These are phyloP conservation scores for Cordylochernes scorpioides DNA, from an alignment of 2,888 invertebrate genomes.

Conservation along the genomic window DNA sequence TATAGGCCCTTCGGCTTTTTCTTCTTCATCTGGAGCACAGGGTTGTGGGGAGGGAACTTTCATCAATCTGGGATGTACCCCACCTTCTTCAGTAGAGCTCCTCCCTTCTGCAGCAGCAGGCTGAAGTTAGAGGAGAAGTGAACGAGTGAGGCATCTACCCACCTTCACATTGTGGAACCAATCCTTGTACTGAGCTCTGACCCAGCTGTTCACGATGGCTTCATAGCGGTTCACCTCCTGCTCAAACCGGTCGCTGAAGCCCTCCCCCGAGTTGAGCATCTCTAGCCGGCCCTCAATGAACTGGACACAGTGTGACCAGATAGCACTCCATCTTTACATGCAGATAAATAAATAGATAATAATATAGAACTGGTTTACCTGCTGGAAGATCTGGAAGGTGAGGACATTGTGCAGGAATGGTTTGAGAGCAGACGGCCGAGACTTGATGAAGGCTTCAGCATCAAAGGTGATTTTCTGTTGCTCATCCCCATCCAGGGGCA, in stretches of 20 bases:
- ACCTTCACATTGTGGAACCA: conserved; percentile 45
- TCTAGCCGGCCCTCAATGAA: conserved; percentile 81
- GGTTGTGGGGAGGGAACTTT: too few relatives aligned
- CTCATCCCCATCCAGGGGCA: conserved; percentile 15
- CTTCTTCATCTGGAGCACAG: too few relatives aligned
- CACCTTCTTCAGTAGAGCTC: too few relatives aligned
- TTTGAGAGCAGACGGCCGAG: conserved; percentile 54
- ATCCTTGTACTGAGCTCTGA: conserved; percentile 45
- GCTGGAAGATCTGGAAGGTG: conserved; percentile 75
- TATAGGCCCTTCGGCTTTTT: conserved; percentile 36
- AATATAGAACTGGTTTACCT: conserved; percentile 29
- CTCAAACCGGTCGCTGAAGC: conserved; percentile 85
- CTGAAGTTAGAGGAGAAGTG: too few relatives aligned
- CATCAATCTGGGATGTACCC: too few relatives aligned
- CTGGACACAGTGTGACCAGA: conserved; percentile 26
- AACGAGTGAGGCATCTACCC: too few relatives aligned
- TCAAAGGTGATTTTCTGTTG: conserved; percentile 50
- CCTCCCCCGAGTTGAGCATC: conserved; percentile 68
- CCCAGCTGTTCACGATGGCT: conserved; percentile 26
- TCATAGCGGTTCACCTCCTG: conserved; percentile 47
- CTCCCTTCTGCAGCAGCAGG: too few relatives aligned
- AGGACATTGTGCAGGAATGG: conserved; percentile 69
- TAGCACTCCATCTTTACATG: neutral
- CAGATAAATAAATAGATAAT: neutral
- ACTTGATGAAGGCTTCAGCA: conserved; percentile 58